Evolutionary conservation across 2,797 vertebrate species (phyloP).

Genomic region (Tachyglossus aculeatus): DNA sequence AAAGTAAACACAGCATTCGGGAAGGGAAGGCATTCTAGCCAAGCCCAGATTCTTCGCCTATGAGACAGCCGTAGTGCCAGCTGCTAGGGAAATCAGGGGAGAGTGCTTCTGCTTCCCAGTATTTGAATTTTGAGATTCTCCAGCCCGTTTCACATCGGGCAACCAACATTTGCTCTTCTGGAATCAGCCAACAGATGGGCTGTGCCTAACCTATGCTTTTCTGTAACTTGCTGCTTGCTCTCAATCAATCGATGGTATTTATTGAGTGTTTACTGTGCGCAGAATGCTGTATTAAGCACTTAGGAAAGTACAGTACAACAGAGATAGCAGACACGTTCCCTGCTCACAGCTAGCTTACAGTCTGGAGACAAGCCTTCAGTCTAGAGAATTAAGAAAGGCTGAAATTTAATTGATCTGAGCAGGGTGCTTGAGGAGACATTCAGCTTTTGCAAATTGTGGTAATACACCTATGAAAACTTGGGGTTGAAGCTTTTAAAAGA

Average conservation of each 20-base stretch:
- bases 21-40: slow-evolving; percentile 33
- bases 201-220: no score
- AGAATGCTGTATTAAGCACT: no score
- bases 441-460: neutral
- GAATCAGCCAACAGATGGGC: slow-evolving; percentile 16
- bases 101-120: slow-evolving; percentile 10
- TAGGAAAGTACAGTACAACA: no score
- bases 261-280: no score
- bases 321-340: no score
- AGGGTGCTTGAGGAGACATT: neutral
- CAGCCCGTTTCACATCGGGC: slow-evolving; percentile 15
- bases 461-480: no score
- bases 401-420: slow-evolving; percentile 1
- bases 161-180: slow-evolving; percentile 52
- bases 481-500: no score
- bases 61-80: slow-evolving; percentile 16
- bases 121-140: neutral
- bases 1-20: slow-evolving; percentile 41
- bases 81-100: slow-evolving; percentile 24
- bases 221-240: slow-evolving; percentile 32
- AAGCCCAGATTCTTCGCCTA: slow-evolving; percentile 57
- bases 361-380: no score
- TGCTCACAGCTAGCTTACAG: no score
- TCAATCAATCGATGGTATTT: no score
- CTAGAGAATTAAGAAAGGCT: neutral